Conservation (phyloP, 2,888 invertebrate genomes). For the Yponomeuta plumbellus region DNA sequence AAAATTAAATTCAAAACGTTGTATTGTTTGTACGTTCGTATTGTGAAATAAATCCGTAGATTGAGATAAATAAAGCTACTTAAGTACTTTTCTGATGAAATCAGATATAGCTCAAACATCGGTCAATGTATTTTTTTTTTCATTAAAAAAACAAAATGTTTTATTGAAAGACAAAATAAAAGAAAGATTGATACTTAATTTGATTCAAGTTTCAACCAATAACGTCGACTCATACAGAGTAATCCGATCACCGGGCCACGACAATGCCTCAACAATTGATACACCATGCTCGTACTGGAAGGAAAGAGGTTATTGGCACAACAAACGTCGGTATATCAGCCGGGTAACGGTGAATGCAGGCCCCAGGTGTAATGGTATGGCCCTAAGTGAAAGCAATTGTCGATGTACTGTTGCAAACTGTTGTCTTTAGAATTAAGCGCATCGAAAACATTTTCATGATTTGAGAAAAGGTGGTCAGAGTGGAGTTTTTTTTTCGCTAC, state of each 20-base stretch:
- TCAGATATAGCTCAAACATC: too few relatives aligned
- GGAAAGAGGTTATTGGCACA: slow-evolving; percentile 1
- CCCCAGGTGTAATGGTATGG: not conserved
- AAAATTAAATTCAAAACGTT: too few relatives aligned
- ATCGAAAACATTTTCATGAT: not conserved
- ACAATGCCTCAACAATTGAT: slow-evolving; percentile 1
- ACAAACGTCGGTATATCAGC: not conserved
- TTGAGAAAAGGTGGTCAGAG: too few relatives aligned
- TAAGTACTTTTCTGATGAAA: too few relatives aligned
- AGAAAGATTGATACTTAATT: too few relatives aligned
- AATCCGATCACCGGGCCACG: not conserved
- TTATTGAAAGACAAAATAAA: too few relatives aligned
- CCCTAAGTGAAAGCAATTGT: not conserved
- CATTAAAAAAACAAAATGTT: too few relatives aligned
- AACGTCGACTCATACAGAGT: not conserved
- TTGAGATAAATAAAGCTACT: too few relatives aligned
- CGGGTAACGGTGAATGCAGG: not conserved
- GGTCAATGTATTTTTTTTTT: not conserved
- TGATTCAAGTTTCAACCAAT: not conserved
- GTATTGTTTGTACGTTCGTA: too few relatives aligned
- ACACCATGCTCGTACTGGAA: not conserved
- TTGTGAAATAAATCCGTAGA: too few relatives aligned
- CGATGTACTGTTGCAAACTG: not conserved
- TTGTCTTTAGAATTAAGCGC: not conserved
- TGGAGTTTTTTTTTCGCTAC: too few relatives aligned